phyloP scores from a whole-genome alignment of 2,113 vertebrate species.

The Pao palembangensis region DNA sequence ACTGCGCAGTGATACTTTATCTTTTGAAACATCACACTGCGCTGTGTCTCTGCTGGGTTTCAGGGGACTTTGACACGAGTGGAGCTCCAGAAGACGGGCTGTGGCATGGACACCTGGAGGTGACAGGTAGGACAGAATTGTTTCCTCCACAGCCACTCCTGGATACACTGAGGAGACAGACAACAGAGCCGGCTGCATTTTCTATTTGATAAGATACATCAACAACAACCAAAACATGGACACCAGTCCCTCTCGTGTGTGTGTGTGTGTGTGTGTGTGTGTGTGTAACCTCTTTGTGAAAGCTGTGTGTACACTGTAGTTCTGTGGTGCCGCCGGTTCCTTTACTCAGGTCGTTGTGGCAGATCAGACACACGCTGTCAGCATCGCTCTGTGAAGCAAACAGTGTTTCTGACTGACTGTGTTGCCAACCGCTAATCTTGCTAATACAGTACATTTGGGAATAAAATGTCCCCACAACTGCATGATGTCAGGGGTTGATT shows the following conservation, averaged over 20 bases:
- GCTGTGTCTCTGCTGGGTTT: background rate
- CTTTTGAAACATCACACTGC: background rate
- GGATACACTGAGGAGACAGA: constrained; percentile 56
- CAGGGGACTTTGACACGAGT: constrained; percentile 62
- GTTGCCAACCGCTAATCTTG: background rate
- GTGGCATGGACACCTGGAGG: constrained; percentile 57
- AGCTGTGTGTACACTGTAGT: constrained; percentile 67
- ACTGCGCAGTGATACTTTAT: background rate
- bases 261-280: constrained; percentile 2
- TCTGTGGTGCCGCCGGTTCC: constrained; percentile 56
- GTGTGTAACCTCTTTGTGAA: constrained; percentile 66
- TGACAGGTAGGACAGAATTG: constrained; percentile 56
- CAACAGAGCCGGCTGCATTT: background rate
- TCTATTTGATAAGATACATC: background rate
- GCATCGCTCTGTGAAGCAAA: constrained; percentile 65
- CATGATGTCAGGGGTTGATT: background rate
- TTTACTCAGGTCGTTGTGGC: constrained; percentile 57
- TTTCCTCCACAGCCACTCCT: constrained; percentile 73
- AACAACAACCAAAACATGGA: no score
- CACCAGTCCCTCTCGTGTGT: background rate
- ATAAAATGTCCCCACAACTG: background rate
- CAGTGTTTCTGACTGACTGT: background rate
- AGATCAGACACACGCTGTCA: constrained; percentile 68
- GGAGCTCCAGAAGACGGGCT: constrained; percentile 59
- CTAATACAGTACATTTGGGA: background rate